Conservation (phyloP, 2,113 vertebrate species). For the Channa argus region DNA sequence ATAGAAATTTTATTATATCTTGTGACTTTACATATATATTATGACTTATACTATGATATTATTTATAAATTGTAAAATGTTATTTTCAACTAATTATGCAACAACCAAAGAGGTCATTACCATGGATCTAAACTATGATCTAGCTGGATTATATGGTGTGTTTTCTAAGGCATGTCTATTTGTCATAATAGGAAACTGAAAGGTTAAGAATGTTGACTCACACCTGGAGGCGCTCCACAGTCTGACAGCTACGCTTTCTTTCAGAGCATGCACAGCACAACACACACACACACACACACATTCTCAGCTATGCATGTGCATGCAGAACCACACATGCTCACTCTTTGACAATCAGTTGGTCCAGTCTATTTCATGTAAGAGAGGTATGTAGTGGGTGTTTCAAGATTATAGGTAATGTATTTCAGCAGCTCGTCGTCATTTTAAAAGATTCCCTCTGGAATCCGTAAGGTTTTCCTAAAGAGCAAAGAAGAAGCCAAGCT, state of each 20-base stretch:
- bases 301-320: slow-evolving; percentile 24
- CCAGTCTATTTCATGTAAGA: slow-evolving; percentile 48
- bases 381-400: slow-evolving; percentile 58
- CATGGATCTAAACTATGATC: slow-evolving; percentile 59
- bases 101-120: slow-evolving; percentile 60
- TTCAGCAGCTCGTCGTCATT: slow-evolving; percentile 48
- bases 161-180: slow-evolving; percentile 50
- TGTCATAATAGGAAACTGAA: slow-evolving; percentile 52
- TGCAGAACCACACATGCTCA: slow-evolving; percentile 43
- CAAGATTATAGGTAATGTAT: slow-evolving; percentile 36
- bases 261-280: slow-evolving; percentile 5
- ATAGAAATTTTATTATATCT: slow-evolving; percentile 79
- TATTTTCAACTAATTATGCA: slow-evolving; percentile 73
- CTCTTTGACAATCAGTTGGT: slow-evolving; percentile 70
- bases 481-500: slow-evolving; percentile 38
- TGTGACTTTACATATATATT: slow-evolving; percentile 80
- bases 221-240: slow-evolving; percentile 20
- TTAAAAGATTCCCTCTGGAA: slow-evolving; percentile 45
- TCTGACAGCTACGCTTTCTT: slow-evolving; percentile 35
- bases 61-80: slow-evolving; percentile 68
- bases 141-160: slow-evolving; percentile 61
- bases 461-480: slow-evolving; percentile 50
- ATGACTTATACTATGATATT: slow-evolving; percentile 79
- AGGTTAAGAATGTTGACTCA: slow-evolving; percentile 40
- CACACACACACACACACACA: slow-evolving; percentile 25